These are phyloP conservation scores for Platyscapa corneri DNA, from an alignment of 1,140 invertebrate genomes.

Conservation along the genomic window DNA sequence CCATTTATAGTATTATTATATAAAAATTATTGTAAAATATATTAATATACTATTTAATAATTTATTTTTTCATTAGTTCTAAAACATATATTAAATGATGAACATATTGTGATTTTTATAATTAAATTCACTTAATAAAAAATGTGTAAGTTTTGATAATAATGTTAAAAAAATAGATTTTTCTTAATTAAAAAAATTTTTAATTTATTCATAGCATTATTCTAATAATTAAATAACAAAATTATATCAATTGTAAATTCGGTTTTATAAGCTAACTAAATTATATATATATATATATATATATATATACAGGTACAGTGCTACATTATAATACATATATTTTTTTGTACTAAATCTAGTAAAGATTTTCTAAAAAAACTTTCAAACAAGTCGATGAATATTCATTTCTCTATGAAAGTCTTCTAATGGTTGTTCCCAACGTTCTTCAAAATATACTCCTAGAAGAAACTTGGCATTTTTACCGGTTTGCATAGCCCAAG, in stretches of 20 bases:
- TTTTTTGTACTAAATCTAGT: not conserved
- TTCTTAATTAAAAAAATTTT: no score
- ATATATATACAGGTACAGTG: no score
- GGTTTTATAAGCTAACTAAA: not conserved
- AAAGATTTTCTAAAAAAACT: not conserved
- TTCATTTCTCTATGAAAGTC: conserved; percentile 88
- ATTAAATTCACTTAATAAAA: no score
- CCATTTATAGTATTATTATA: no score
- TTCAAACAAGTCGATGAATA: conserved; percentile 71
- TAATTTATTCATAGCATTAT: no score
- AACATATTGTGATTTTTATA: no score
- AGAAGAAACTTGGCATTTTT: conserved; percentile 84
- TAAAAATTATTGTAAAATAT: no score
- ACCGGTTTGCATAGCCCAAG: conserved; percentile 92
- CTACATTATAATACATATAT: not conserved
- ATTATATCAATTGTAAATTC: not conserved
- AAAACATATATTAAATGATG: no score
- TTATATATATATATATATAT: not conserved
- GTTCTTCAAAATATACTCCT: conserved; percentile 93
- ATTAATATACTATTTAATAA: no score
- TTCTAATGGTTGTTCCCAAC: conserved; percentile 91
- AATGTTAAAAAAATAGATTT: no score
- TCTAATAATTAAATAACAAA: not conserved
- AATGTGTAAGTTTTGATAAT: no score
- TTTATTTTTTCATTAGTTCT: no score